Evolutionary conservation across 2,888 invertebrate species (phyloP), one percentile per base, ranked within the genome.

Genomic region (Erebia epiphron): DNA sequence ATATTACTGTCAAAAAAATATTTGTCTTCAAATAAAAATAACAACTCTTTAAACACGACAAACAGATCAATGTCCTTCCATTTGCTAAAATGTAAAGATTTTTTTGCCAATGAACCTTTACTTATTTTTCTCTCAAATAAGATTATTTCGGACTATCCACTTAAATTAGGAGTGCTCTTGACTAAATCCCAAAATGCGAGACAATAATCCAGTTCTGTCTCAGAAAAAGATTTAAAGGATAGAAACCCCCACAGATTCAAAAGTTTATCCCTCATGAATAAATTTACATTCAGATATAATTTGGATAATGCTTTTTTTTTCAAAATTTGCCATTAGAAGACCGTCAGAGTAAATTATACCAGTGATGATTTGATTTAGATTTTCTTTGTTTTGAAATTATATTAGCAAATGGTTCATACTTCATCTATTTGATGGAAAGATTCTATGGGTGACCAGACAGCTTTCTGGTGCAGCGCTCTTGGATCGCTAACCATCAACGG

Each of bases 101-200:
- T 26, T 35, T 57, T 7, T 77, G 82, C 78, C 79, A 41, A 8
- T 43, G 60, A 43, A 60, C n/a, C 41, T 41, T 16, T 60, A 2
- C 16, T 41, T 60, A 16, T 60, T 41, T 41, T 60, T 4, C 41
- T 60, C 16, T 41, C 10, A 43, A 60, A 60, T 41, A 60, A 60
- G 46, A 21, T 61, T 18, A 49, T 21, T 62, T 62, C 46, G 7
- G 54, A 16, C 54, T 43, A 65, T 67, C 67, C 46, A 11, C 49
- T 58, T 67, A 43, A 67, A 58, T 67, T 67, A 58, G 26, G 35
- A 67, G 57, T n/a, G 56, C 58, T 67, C 67, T 58, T 67, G 26
- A 21, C 56, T 65, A 67, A 67, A 58, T 65, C 67, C 67, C 58
- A 58, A 67, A 58, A 49, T 49, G 67, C 58, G 67, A 67, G 57